Conservation (phyloP, 1,140 invertebrate genomes). For the Procambarus virginalis region DNA sequence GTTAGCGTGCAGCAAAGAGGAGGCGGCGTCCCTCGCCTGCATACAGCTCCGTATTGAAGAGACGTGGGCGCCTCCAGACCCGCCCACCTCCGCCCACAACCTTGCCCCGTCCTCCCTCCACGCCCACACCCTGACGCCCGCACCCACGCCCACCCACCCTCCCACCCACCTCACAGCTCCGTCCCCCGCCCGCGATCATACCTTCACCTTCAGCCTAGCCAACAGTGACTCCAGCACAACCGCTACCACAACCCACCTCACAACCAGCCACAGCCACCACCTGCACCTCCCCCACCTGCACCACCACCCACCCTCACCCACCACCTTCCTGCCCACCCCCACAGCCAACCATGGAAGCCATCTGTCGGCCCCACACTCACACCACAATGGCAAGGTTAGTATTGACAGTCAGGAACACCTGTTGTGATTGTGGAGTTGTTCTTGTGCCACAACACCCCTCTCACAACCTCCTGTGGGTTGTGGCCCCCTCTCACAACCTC, state of each 20-base stretch:
- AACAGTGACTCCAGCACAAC: conserved; percentile 29
- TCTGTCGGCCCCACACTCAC: conserved; percentile 5
- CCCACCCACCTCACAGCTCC: conserved; percentile 17
- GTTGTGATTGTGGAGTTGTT: too few species aligned
- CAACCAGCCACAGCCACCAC: conserved; percentile 30
- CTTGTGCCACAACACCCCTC: too few species aligned
- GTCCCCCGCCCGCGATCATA: conserved; percentile 16
- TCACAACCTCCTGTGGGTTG: too few species aligned
- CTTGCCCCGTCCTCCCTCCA: conserved; percentile 38
- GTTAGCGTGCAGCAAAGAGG: conserved; percentile 82
- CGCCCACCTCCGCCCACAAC: conserved; percentile 73
- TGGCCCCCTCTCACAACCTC: too few species aligned
- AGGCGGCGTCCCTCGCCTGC: conserved; percentile 81
- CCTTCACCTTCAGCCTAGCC: conserved; percentile 45
- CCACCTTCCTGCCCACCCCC: conserved; percentile 25
- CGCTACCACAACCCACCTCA: not conserved
- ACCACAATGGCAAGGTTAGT: conserved; percentile 63
- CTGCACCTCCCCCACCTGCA: conserved; percentile 62
- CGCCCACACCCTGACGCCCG: conserved; percentile 50
- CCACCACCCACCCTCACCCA: conserved; percentile 69
- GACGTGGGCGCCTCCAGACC: conserved; percentile 77
- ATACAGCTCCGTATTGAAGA: conserved; percentile 83
- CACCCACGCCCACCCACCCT: conserved; percentile 39
- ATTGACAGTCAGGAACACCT: too few species aligned
- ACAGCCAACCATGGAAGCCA: conserved; percentile 31